These are phyloP conservation scores for Picathartes gymnocephalus DNA, from an alignment of 2,113 vertebrate genomes.

Conservation along the genomic window DNA sequence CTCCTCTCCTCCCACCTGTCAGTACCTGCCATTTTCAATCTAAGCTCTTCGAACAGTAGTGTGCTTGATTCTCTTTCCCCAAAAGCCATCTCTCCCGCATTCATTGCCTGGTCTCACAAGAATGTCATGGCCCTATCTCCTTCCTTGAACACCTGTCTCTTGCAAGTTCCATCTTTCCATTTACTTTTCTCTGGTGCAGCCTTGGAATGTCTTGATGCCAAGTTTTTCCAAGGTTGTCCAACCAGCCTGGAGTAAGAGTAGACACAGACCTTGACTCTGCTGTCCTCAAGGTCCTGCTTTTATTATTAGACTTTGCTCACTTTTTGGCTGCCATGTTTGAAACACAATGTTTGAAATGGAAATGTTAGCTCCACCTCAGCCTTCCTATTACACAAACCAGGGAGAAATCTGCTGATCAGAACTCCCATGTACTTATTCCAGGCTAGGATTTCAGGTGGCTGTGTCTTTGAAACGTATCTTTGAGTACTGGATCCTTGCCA, in stretches of 20 bases:
- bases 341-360: not conserved
- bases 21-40: not conserved
- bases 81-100: not conserved
- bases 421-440: not conserved
- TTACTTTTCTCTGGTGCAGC: not conserved
- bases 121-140: rapidly evolving
- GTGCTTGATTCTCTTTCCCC: not conserved
- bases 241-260: not conserved
- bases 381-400: not conserved
- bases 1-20: not conserved
- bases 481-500: not conserved
- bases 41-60: not conserved
- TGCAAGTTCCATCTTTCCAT: not conserved
- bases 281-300: conserved; percentile 11
- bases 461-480: not conserved
- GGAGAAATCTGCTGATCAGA: conserved; percentile 43
- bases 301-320: not conserved
- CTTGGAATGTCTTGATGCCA: not conserved
- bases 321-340: conserved; percentile 1
- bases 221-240: conserved; percentile 9
- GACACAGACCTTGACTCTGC: not conserved
- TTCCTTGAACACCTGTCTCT: not conserved
- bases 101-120: not conserved
- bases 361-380: not conserved
- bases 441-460: conserved; percentile 31